Conservation (phyloP, 1,140 invertebrate genomes). For the Halotydeus destructor region DNA sequence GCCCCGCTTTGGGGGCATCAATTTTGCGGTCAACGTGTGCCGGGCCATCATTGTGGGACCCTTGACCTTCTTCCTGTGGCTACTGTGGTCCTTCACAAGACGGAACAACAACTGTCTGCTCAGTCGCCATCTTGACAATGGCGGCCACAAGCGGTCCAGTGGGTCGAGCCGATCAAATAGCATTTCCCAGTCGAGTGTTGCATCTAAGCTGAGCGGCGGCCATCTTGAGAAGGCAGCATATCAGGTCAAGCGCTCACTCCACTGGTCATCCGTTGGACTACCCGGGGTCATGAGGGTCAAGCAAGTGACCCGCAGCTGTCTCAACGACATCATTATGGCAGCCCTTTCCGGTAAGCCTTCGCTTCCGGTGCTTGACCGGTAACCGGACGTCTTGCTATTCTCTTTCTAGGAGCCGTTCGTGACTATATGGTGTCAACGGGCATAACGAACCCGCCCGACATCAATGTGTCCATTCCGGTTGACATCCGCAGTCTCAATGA, state of each 20-base stretch:
- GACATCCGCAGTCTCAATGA: constrained; percentile 12
- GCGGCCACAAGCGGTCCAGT: background rate
- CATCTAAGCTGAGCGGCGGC: background rate
- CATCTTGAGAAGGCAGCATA: too few species aligned
- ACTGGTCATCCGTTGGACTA: constrained; percentile 10
- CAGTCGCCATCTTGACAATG: background rate
- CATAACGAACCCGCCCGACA: constrained; percentile 12
- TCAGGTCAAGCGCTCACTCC: too few species aligned
- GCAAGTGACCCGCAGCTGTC: constrained; percentile 29
- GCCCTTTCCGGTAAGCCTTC: constrained; percentile 25
- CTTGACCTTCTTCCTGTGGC: constrained; percentile 30
- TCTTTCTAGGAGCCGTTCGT: constrained; percentile 8
- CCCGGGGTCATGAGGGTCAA: constrained; percentile 25
- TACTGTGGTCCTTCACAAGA: constrained; percentile 20
- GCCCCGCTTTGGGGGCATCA: constrained; percentile 26
- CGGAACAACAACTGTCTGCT: constrained; percentile 12
- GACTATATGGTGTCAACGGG: constrained; percentile 7
- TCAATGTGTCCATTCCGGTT: constrained; percentile 11
- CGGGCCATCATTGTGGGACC: constrained; percentile 32
- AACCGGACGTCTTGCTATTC: too few species aligned
- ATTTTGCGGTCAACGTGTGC: constrained; percentile 27
- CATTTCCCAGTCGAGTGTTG: background rate
- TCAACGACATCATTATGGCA: constrained; percentile 32
- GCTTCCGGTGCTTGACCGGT: background rate
- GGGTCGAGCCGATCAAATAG: background rate